Conservation (phyloP, 2,888 invertebrate genomes). For the Tuta absoluta region DNA sequence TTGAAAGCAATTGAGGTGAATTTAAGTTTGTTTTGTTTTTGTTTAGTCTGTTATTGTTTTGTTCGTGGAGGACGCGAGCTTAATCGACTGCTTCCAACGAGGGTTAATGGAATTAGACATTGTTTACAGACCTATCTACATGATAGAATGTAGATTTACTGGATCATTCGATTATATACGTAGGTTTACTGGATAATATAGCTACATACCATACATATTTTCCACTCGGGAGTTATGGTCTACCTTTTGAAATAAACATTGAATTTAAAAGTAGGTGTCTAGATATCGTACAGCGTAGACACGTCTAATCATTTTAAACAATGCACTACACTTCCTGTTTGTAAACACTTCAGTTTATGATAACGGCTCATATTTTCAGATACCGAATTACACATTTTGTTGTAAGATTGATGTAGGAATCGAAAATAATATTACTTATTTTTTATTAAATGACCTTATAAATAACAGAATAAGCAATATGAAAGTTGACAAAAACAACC, state of each 20-base stretch:
- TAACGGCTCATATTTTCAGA: not conserved
- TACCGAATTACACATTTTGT: not conserved
- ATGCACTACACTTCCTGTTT: not conserved
- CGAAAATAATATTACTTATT: no score
- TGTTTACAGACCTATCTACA: not conserved
- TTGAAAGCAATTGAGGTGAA: slow-evolving; percentile 28
- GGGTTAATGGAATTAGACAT: slow-evolving; percentile 2
- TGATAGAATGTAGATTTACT: not conserved
- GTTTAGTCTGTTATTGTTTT: slow-evolving; percentile 22
- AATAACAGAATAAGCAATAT: no score
- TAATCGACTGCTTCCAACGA: slow-evolving; percentile 16
- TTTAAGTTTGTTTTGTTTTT: slow-evolving; percentile 26
- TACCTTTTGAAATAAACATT: not conserved
- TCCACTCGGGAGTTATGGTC: no score
- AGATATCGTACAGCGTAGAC: not conserved
- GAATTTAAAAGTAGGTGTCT: slow-evolving; percentile 4
- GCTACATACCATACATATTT: not conserved
- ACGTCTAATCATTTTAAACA: not conserved
- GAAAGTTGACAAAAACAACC: no score
- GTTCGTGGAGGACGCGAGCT: slow-evolving; percentile 17
- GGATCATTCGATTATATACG: not conserved
- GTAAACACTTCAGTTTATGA: slow-evolving; percentile 8
- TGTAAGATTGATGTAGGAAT: not conserved
- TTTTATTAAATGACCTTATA: no score
- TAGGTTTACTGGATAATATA: not conserved